These are phyloP conservation scores for Blastobasis lacticolella DNA, from an alignment of 2,888 invertebrate species.

Conservation along the genomic window DNA sequence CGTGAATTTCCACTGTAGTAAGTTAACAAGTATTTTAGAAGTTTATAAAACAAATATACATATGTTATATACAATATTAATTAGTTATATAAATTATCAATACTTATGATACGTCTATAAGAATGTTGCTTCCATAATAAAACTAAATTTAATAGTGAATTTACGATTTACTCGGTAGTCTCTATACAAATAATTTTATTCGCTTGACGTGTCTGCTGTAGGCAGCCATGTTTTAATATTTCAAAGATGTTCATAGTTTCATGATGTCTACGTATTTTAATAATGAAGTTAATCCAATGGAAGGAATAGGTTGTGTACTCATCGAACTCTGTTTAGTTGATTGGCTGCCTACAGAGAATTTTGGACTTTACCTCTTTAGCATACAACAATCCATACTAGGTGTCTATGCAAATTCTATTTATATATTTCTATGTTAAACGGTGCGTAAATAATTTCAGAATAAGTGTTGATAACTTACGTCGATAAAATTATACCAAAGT, in stretches of 20 bases:
- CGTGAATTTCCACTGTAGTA: conserved; percentile 40
- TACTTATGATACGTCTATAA: conserved; percentile 63
- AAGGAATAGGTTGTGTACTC: conserved; percentile 33
- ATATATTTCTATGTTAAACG: conserved; percentile 8
- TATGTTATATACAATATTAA: conserved; percentile 65
- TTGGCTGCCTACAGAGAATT: conserved; percentile 30
- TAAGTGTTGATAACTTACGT: neutral
- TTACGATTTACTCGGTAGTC: conserved; percentile 35
- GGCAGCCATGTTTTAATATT: conserved; percentile 22
- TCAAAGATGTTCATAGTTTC: too few relatives aligned
- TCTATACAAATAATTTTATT: conserved; percentile 20
- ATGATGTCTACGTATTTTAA: too few relatives aligned
- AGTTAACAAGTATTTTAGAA: conserved; percentile 55
- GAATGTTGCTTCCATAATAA: conserved; percentile 65
- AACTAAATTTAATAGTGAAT: conserved; percentile 45
- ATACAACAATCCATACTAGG: conserved; percentile 16
- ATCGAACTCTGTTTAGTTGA: conserved; percentile 25
- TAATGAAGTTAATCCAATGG: too few relatives aligned
- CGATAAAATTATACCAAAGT: neutral
- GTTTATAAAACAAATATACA: conserved; percentile 60
- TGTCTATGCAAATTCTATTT: conserved; percentile 14
- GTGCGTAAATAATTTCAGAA: conserved; percentile 9
- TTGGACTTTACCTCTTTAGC: conserved; percentile 9
- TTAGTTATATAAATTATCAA: conserved; percentile 53
- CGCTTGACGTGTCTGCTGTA: conserved; percentile 28